Conservation (phyloP, 2,113 vertebrate genomes). For the Neomonachus schauinslandi region DNA sequence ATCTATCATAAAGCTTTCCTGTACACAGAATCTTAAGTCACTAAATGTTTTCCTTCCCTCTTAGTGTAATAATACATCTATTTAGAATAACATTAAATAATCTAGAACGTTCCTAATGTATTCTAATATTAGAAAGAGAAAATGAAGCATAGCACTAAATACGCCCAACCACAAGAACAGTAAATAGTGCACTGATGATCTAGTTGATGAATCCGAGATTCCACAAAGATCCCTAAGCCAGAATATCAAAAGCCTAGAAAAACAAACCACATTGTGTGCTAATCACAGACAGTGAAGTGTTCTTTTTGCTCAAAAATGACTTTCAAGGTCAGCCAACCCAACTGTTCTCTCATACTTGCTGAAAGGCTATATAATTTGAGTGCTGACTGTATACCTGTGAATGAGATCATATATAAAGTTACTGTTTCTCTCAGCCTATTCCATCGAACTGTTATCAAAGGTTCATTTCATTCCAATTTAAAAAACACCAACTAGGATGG, state of each 20-base stretch:
- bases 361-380: neutral
- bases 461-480: neutral
- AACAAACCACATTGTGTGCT: neutral
- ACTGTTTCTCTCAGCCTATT: neutral
- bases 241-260: neutral
- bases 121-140: conserved; percentile 31
- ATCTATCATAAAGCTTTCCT: conserved; percentile 19
- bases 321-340: conserved; percentile 30
- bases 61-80: neutral
- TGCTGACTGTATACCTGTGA: neutral
- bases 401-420: neutral
- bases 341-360: neutral
- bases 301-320: neutral
- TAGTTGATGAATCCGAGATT: neutral
- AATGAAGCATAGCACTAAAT: conserved; percentile 30
- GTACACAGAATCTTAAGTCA: neutral
- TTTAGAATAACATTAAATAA: conserved; percentile 19
- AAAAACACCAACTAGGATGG: neutral
- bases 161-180: neutral
- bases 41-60: conserved; percentile 2
- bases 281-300: neutral
- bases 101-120: neutral
- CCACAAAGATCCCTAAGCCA: conserved; percentile 29
- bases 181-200: neutral
- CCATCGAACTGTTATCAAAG: neutral